These are phyloP conservation scores for Dolichopus griseipennis DNA, from an alignment of 2,888 invertebrate genomes.

Conservation along the genomic window DNA sequence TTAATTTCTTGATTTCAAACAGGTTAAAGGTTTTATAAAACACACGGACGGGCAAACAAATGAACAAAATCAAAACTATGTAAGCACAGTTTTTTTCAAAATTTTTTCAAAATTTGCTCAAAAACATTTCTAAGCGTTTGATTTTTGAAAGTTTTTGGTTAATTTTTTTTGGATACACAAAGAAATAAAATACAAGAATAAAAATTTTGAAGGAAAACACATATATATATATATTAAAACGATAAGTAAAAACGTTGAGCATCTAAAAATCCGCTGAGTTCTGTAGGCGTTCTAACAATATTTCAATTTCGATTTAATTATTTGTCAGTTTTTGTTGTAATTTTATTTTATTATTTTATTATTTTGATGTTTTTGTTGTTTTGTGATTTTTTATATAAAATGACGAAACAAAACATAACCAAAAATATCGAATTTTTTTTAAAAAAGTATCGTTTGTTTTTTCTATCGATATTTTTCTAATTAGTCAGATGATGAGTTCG, in stretches of 20 bases:
- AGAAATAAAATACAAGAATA: not conserved
- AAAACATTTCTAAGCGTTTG: not conserved
- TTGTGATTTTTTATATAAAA: too few relatives aligned
- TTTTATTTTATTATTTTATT: not conserved
- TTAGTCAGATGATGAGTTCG: not conserved
- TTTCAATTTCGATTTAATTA: not conserved
- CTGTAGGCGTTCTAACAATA: conserved; percentile 3
- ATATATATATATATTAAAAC: not conserved
- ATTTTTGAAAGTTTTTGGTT: not conserved
- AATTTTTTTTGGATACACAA: not conserved
- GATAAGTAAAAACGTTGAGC: too few relatives aligned
- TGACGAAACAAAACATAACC: not conserved
- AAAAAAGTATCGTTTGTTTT: not conserved
- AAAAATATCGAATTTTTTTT: not conserved
- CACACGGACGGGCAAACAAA: too few relatives aligned
- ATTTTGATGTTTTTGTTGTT: too few relatives aligned
- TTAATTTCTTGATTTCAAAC: too few relatives aligned
- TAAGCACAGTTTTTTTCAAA: too few relatives aligned
- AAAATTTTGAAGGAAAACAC: not conserved
- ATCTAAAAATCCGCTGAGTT: not conserved
- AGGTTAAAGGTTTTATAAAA: too few relatives aligned
- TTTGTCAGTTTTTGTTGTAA: not conserved
- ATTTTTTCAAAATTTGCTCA: too few relatives aligned
- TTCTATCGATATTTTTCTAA: not conserved
- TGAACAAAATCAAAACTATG: too few relatives aligned